Evolutionary conservation across 2,113 vertebrate genomes (phyloP).

Genomic region (Willisornis vidua): DNA sequence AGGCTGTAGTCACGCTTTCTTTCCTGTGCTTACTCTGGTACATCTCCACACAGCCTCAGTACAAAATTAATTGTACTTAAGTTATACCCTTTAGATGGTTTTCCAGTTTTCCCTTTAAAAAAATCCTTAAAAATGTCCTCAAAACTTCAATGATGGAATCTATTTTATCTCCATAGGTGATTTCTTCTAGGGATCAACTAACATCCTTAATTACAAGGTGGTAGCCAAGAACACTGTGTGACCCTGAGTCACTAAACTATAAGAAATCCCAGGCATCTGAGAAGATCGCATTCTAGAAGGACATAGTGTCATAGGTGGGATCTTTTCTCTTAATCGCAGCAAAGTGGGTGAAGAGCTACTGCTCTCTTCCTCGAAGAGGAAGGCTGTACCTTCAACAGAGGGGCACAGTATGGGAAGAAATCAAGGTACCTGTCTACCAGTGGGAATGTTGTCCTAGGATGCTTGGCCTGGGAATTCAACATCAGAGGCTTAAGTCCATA

Average conservation of each 20-base stretch:
- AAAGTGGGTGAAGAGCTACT: neutral
- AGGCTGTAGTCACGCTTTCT: neutral
- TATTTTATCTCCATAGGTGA: neutral
- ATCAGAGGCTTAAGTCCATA: neutral
- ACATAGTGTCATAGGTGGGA: neutral
- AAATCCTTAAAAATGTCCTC: neutral
- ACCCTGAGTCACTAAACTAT: neutral
- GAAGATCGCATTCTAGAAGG: neutral
- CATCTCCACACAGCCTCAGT: neutral
- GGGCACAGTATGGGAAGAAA: fast-evolving
- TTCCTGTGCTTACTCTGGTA: neutral
- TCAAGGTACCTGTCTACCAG: neutral
- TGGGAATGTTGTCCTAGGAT: neutral
- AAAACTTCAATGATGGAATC: neutral
- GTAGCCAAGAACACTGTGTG: neutral
- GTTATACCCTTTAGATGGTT: neutral
- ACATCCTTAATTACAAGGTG: neutral
- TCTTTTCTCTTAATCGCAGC: neutral
- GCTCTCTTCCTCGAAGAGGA: neutral
- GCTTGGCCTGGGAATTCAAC: neutral
- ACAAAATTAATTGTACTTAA: neutral
- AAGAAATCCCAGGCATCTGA: neutral
- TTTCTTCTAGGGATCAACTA: neutral
- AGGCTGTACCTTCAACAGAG: neutral
- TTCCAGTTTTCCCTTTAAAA: neutral